These are phyloP conservation scores for Oscheius sp. DNA, from an alignment of 2,888 invertebrate species.

Conservation along the genomic window DNA sequence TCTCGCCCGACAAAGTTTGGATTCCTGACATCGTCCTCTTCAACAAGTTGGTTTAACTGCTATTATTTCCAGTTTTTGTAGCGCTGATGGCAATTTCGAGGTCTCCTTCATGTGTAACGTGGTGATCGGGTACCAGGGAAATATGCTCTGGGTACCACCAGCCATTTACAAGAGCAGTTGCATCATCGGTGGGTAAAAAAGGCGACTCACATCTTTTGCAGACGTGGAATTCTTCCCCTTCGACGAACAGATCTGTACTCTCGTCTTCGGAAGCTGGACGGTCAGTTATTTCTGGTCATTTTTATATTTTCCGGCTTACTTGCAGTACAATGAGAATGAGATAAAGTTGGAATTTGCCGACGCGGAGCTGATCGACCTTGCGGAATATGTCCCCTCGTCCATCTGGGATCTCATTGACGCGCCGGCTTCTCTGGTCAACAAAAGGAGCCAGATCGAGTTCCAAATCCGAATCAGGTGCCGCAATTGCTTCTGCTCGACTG, in stretches of 20 bases:
- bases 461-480: conserved; percentile 62
- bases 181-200: conserved; percentile 89
- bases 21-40: conserved; percentile 76
- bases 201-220: too few relatives aligned
- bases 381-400: conserved; percentile 96
- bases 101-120: conserved; percentile 98
- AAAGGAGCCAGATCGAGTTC: conserved; percentile 68
- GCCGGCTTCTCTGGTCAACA: conserved; percentile 74
- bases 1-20: conserved; percentile 75
- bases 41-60: conserved; percentile 65
- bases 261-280: conserved; percentile 71
- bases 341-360: conserved; percentile 93
- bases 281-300: conserved; percentile 34
- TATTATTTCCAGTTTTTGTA: conserved; percentile 75
- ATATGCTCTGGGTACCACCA: conserved; percentile 98
- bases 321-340: conserved; percentile 89
- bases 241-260: conserved; percentile 65
- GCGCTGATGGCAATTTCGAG: conserved; percentile 99
- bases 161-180: conserved; percentile 99
- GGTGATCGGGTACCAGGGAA: conserved; percentile 91
- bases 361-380: conserved; percentile 91
- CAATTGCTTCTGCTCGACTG: background rate
- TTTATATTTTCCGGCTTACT: background rate
- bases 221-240: conserved; percentile 98
- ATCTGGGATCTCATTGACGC: conserved; percentile 97